Conservation (phyloP, 2,888 invertebrate genomes). For the Meteorus colon region DNA sequence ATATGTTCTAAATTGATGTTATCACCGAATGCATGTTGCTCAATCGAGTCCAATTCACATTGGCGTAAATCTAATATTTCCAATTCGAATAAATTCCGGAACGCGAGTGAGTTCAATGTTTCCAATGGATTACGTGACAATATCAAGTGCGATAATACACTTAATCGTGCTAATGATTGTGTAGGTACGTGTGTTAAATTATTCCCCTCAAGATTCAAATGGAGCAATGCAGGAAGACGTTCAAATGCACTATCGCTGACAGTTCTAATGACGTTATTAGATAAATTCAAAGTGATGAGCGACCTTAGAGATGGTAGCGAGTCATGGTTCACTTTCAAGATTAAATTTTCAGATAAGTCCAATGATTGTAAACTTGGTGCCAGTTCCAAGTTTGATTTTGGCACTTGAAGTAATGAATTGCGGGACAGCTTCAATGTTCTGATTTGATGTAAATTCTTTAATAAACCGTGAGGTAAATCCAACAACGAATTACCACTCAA, state of each 20-base stretch:
- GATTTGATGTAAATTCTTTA: conserved; percentile 81
- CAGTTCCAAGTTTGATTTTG: conserved; percentile 80
- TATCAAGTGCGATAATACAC: conserved; percentile 84
- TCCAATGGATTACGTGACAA: conserved; percentile 87
- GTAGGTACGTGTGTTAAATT: conserved; percentile 87
- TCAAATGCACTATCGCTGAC: conserved; percentile 84
- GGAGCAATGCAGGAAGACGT: conserved; percentile 82
- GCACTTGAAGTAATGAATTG: conserved; percentile 86
- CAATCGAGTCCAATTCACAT: conserved; percentile 78
- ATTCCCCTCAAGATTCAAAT: conserved; percentile 87
- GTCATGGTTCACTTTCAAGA: conserved; percentile 82
- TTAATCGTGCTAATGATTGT: conserved; percentile 83
- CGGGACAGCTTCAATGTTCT: conserved; percentile 84
- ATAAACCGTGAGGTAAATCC: conserved; percentile 82
- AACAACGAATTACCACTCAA: conserved; percentile 85
- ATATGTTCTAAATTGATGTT: conserved; percentile 88
- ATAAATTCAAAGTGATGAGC: conserved; percentile 81
- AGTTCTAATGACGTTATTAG: conserved; percentile 84
- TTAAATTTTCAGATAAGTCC: conserved; percentile 86
- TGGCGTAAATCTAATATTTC: conserved; percentile 80
- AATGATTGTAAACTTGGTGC: conserved; percentile 82
- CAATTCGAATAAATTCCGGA: conserved; percentile 88
- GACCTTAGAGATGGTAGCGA: conserved; percentile 84
- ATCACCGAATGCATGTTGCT: conserved; percentile 87
- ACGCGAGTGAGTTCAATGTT: conserved; percentile 83